Percentiles rank a stretch among this genome's conserved stretches.
phyloP scores from a whole-genome alignment of 2,888 invertebrate genomes.

The Oeneis ivallda region DNA sequence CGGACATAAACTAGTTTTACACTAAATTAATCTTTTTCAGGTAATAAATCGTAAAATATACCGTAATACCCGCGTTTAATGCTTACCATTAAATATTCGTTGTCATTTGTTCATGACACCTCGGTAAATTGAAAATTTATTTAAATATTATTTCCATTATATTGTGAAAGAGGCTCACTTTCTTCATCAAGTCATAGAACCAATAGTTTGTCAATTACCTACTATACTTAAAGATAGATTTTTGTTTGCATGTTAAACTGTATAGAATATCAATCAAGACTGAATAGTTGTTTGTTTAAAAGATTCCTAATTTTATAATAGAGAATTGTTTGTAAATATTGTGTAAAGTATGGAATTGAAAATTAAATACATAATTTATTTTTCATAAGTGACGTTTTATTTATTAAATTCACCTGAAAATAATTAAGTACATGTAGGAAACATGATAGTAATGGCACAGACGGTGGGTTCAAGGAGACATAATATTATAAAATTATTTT shows the following conservation, averaged over 20 bases:
- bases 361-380: slow-evolving; percentile 74
- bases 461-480: slow-evolving; percentile 37
- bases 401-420: slow-evolving; percentile 30
- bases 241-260: slow-evolving; percentile 59
- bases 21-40: too few species aligned
- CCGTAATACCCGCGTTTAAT: background rate
- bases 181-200: background rate
- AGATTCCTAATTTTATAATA: slow-evolving; percentile 60
- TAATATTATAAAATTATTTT: background rate
- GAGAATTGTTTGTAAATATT: slow-evolving; percentile 63
- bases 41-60: too few species aligned
- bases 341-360: slow-evolving; percentile 68
- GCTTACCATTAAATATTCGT: background rate
- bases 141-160: background rate
- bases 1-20: too few species aligned
- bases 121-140: background rate
- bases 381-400: slow-evolving; percentile 51
- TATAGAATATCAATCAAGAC: slow-evolving; percentile 74
- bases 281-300: slow-evolving; percentile 73
- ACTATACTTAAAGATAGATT: slow-evolving; percentile 36
- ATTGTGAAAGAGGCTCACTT: background rate
- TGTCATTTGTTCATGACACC: too few species aligned
- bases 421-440: slow-evolving; percentile 22
- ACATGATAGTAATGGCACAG: slow-evolving; percentile 43
- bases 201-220: slow-evolving; percentile 41